Conservation (phyloP, 2,797 vertebrate species). For the Takifugu ocellatus region DNA sequence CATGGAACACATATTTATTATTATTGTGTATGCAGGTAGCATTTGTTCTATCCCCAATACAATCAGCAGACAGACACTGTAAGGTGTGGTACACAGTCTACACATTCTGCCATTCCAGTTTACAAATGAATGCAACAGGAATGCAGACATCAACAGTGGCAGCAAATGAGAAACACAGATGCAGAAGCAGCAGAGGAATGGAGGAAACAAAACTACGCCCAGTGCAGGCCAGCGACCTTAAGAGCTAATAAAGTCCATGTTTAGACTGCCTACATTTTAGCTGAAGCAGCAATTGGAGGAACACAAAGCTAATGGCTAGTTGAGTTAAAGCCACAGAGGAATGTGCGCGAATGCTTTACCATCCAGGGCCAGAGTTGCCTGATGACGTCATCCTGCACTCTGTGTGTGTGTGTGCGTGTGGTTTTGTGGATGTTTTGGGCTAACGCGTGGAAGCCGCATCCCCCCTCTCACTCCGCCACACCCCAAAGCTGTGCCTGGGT, state of each 20-base stretch:
- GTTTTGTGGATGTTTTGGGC: constrained; percentile 50
- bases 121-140: constrained; percentile 27
- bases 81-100: constrained; percentile 55
- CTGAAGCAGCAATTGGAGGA: constrained; percentile 54
- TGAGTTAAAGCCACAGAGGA: constrained; percentile 73
- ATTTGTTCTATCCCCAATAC: constrained; percentile 11
- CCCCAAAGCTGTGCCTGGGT: constrained; percentile 42
- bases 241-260: constrained; percentile 74
- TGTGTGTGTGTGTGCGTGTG: constrained; percentile 15
- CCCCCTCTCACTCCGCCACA: constrained; percentile 59
- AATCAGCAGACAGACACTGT: constrained; percentile 21
- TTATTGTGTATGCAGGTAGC: too few species aligned
- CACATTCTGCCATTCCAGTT: constrained; percentile 48
- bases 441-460: constrained; percentile 65
- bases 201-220: constrained; percentile 20
- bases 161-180: constrained; percentile 59
- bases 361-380: constrained; percentile 41
- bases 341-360: constrained; percentile 53
- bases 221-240: constrained; percentile 53
- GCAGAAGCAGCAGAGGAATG: constrained; percentile 22
- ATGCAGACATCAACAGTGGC: constrained; percentile 16
- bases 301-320: constrained; percentile 65
- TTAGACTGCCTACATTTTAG: constrained; percentile 52
- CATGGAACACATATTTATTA: too few species aligned
- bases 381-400: constrained; percentile 48